phyloP scores from a whole-genome alignment of 1,140 invertebrate genomes.

The Adelges cooleyi region DNA sequence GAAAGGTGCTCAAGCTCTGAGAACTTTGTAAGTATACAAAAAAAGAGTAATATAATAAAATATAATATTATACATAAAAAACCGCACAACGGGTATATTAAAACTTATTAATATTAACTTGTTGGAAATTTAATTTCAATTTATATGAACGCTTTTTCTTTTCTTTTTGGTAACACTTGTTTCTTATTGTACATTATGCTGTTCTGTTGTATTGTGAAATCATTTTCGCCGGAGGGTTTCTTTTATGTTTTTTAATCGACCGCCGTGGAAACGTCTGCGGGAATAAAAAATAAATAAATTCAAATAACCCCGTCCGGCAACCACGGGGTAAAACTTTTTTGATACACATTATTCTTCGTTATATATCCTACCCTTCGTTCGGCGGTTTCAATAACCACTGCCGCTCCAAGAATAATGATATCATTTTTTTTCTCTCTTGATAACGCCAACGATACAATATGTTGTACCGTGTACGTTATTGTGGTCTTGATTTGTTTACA shows the following conservation, averaged over 20 bases:
- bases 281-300: neutral
- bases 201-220: neutral
- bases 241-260: slow-evolving; percentile 13
- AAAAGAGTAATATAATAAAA: neutral
- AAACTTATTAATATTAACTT: neutral
- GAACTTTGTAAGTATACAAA: slow-evolving; percentile 56
- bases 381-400: neutral
- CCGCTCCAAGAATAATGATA: neutral
- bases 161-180: neutral
- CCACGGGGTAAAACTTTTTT: slow-evolving; percentile 8
- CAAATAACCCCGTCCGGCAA: neutral
- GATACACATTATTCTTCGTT: slow-evolving; percentile 19
- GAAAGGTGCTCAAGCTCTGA: slow-evolving; percentile 64
- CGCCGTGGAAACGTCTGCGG: neutral
- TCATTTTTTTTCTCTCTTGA: neutral
- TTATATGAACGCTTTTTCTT: neutral
- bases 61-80: no score
- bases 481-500: slow-evolving; percentile 42
- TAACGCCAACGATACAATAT: no score
- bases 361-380: neutral
- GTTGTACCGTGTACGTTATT: no score
- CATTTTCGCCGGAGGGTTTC: neutral
- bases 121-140: slow-evolving; percentile 6
- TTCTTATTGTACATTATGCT: neutral
- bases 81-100: neutral